Conservation (phyloP, 2,113 vertebrate species). For the Corvus moneduloides region DNA sequence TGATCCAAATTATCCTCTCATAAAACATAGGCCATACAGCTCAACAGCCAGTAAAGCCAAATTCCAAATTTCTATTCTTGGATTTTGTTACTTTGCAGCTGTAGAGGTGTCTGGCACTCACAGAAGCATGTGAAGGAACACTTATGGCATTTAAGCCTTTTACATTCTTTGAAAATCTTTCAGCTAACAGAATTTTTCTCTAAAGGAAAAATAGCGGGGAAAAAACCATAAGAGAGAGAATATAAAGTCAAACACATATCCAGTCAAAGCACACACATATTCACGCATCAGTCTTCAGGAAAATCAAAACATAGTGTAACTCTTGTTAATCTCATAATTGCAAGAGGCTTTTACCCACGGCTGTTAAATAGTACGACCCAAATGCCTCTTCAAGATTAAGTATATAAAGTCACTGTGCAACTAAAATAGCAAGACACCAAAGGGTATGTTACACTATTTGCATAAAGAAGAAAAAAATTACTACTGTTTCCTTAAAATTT, state of each 20-base stretch:
- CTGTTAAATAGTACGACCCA: constrained; percentile 48
- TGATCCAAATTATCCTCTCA: not conserved
- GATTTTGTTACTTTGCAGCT: not conserved
- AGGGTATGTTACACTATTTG: not conserved
- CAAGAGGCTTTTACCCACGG: constrained; percentile 39
- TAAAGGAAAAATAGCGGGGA: not conserved
- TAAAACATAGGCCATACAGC: not conserved
- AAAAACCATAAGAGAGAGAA: not conserved
- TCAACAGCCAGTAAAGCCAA: not conserved
- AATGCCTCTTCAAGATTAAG: constrained; percentile 23
- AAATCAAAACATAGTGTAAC: constrained; percentile 53
- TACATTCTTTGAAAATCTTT: not conserved
- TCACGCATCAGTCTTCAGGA: not conserved
- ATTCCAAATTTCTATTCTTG: not conserved
- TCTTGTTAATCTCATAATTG: constrained; percentile 53
- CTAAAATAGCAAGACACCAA: constrained; percentile 28
- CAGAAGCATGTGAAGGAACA: not conserved
- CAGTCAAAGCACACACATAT: not conserved
- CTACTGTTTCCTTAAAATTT: not conserved
- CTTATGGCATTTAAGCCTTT: not conserved
- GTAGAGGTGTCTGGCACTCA: not conserved
- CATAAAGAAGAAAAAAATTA: not conserved
- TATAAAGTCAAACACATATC: not conserved
- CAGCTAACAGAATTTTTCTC: not conserved
- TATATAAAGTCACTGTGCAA: not conserved